Evolutionary conservation across 2,888 invertebrate species (phyloP), one percentile per base, ranked within the genome.

Genomic region (Melinaea marsaeus): DNA sequence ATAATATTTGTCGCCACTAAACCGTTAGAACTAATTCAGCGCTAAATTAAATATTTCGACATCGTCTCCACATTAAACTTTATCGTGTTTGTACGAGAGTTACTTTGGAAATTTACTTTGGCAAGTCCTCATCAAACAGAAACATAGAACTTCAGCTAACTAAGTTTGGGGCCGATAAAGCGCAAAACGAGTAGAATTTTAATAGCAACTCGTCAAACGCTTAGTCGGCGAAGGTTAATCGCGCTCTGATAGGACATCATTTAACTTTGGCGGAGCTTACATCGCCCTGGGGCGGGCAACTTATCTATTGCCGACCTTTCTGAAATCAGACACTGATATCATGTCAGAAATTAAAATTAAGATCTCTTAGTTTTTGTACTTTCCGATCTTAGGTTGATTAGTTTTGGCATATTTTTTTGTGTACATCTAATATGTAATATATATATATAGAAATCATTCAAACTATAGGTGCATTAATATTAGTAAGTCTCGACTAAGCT

Each of bases 151-250:
- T 83, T 76, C 66, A 73, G 78, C 73, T 78, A 80, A 83, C 78
- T 76, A 74, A 78, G 77, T 81, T 83, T 79, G 74, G 71, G 77
- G 79, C 77, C 82, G 78, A 82, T 82, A 80, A 80, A 80, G 78
- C 75, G 77, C 57, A 69, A 75, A 79, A 75, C 74, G 76, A 79
- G 75, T 75, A 75, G 76, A 82, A 82, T 83, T 79, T 79, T 78
- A 80, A 80, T 80, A 75, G 72, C 68, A 72, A 74, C 70, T 71
- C 72, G 69, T 73, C 74, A 73, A 67, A 72, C 70, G 70, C 71
- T 70, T 69, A 69, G 71, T 70, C 69, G 66, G 65, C 65, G 66
- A 71, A 71, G 73, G 75, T 73, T 75, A 73, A 73, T 75, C 71
- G 66, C 70, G 73, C 73, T 72, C 54, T 57, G 62, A 55, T 51